Base-by-base conservation (phyloP, 2,797 vertebrate species). In the Galagoides demidoff region DNA sequence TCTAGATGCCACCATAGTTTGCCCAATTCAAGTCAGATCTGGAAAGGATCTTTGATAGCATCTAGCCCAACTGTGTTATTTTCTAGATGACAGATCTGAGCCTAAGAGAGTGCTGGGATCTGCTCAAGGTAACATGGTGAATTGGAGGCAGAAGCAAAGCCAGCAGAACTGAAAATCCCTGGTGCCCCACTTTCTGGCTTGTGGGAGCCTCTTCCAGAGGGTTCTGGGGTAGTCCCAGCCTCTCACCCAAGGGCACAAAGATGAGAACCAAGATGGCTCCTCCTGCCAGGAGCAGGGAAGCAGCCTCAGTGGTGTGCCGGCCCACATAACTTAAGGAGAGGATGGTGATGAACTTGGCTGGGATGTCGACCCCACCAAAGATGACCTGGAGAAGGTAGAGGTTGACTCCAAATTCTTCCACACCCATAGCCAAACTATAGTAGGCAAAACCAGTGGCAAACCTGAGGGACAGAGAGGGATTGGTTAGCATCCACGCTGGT, bases 401-500 rank as follows among this genome's bases (percentile, higher is more conserved):
- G 97, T 99, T 98, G 95, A 99, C 98, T 0, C 99, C 99, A 12
- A 99, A 99, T 90, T 99, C 99, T 97, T 99, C 99, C 92, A 99
- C 98, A 57, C 99, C 99, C 99, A 99, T 99, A 45, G 99, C 98
- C 81, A 99, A 96, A 29, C 99, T 99, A 0, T 99, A 99, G 97
- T 99, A 99, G 85, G 99, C 99, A 22, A 99, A 99, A 96, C 99
- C 99, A 3, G 99, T 99, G 20, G 99, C 98, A 90, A 99, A 99
- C 99, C 99, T 99, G 94, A 91, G 45, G 89, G 71, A 43, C 11
- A 82, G 92, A 85, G 88, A 91, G 52, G 3, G 31, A 39, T 13
- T 8, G 27, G 27, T 93, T 39, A 70, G 78, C 37, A 31, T 23
- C 31, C 22, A 3, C 7, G 1, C 59, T 0, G 34, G 45, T 43